Evolutionary conservation across 2,888 invertebrate genomes (phyloP), one percentile per base, ranked within the genome.

Genomic region (Lasioglossum calceatum): DNA sequence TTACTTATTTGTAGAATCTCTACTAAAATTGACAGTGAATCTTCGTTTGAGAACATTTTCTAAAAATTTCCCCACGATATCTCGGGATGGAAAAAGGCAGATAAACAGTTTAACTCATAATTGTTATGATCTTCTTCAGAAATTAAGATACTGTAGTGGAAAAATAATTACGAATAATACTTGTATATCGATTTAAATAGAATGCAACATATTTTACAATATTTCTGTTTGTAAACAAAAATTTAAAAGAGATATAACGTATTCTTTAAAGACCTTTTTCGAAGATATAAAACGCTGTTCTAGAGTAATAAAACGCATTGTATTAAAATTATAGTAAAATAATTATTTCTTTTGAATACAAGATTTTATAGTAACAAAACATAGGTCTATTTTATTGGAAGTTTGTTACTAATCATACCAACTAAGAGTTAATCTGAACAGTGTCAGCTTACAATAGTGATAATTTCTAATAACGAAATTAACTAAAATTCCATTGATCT

Each of bases 11-110:
- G 54, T 47, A 84, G 64, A 77, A n/a, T 12, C 27, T 50, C 73
- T 54, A 73, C 84, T 79, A 79, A 58, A 85, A 85, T 85, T 84
- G 79, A 84, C 84, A 77, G 54, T 77, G 14, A 77, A 67, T 70
- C 39, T 44, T 72, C 14, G 32, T 76, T 67, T 19, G 47, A 47
- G 32, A 76, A 79, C 73, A 23, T 50, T 70, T 42, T 19, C 39
- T 73, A 72, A 8, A 44, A 76, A 39, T 84, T 39, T 84, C 36
- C 50, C 3, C 44, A 19, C 7, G 27, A 79, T 73, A 64, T 79
- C 64, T 32, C 67, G 61, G 73, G 50, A 16, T 73, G 77, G 58
- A 79, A 42, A 71, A 72, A 32, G 42, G 77, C 47, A 84, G 77
- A 54, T 64, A 39, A 79, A 81, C 79, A 58, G 58, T 77, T 85